A percentile compares a stretch with the other conserved stretches of the same genome.
Evolutionary conservation across 2,888 invertebrate genomes (phyloP).

Genomic region (Trichacis sp.): DNA sequence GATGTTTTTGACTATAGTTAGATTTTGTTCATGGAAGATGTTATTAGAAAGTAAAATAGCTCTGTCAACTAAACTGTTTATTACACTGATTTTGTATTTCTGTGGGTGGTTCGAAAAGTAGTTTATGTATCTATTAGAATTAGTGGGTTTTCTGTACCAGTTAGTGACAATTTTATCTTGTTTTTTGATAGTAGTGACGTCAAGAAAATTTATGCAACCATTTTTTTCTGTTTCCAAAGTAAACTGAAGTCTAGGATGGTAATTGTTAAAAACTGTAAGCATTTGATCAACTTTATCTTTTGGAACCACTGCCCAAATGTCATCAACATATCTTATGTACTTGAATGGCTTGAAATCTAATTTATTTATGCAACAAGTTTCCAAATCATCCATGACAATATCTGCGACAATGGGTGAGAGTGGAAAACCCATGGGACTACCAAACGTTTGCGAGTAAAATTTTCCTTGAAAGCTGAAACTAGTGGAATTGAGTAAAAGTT

Average conservation of each 20-base stretch:
- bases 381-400: slow-evolving; percentile 43
- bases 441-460: slow-evolving; percentile 31
- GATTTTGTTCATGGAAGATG: not conserved
- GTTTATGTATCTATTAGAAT: slow-evolving; percentile 9
- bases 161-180: not conserved
- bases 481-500: not conserved
- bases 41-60: slow-evolving; percentile 5
- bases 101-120: slow-evolving; percentile 6
- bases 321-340: slow-evolving; percentile 23
- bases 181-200: not conserved
- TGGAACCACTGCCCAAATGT: slow-evolving; percentile 15
- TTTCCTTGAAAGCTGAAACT: slow-evolving; percentile 15
- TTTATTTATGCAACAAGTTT: slow-evolving; percentile 7
- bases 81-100: slow-evolving; percentile 18
- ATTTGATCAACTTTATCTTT: slow-evolving; percentile 5
- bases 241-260: slow-evolving; percentile 15
- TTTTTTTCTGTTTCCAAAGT: not conserved
- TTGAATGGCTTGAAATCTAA: slow-evolving; percentile 3
- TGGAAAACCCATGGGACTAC: slow-evolving; percentile 44
- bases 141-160: slow-evolving; percentile 15
- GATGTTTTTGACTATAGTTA: slow-evolving; percentile 3
- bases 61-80: slow-evolving; percentile 10
- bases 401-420: slow-evolving; percentile 38
- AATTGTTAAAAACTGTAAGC: slow-evolving; percentile 8
- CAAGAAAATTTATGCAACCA: slow-evolving; percentile 2